Percentiles rank a stretch among this genome's conserved stretches.
Evolutionary conservation across 2,888 invertebrate species (phyloP).

Genomic region (Pristionchus japonicus): DNA sequence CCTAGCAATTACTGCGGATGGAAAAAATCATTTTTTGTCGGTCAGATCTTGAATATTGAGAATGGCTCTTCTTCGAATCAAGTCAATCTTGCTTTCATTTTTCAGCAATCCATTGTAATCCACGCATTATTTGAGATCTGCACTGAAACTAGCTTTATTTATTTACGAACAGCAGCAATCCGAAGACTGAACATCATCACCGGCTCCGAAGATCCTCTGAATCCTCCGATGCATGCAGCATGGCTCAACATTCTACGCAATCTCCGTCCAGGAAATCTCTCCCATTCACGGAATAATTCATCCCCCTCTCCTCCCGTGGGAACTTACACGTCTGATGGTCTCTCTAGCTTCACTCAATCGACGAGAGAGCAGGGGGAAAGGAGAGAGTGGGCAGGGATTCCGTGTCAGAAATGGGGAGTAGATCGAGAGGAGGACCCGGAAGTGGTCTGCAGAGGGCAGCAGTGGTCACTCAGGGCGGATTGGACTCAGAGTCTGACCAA

Average conservation of each 20-base stretch:
- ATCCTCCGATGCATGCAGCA: too few relatives aligned
- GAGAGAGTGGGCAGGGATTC: not conserved
- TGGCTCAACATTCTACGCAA: not conserved
- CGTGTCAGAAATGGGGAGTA: not conserved
- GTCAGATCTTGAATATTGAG: too few relatives aligned
- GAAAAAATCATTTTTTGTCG: too few relatives aligned
- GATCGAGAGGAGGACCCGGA: not conserved
- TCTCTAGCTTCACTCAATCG: not conserved
- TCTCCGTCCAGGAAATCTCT: not conserved
- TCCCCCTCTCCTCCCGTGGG: not conserved
- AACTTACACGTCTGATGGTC: not conserved
- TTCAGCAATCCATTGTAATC: too few relatives aligned
- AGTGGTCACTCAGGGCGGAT: too few relatives aligned
- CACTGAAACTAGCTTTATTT: too few relatives aligned
- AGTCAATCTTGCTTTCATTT: too few relatives aligned
- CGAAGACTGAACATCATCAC: not conserved
- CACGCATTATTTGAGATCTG: too few relatives aligned
- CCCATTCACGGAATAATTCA: conserved; percentile 3
- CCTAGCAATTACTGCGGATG: too few relatives aligned
- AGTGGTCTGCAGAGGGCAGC: not conserved
- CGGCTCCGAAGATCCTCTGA: not conserved
- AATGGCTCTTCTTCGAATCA: too few relatives aligned
- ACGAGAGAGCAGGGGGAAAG: not conserved
- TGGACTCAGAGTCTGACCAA: too few relatives aligned
- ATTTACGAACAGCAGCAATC: not conserved